Base-by-base conservation (phyloP, 2,888 invertebrate genomes). In the Tigriopus californicus region DNA sequence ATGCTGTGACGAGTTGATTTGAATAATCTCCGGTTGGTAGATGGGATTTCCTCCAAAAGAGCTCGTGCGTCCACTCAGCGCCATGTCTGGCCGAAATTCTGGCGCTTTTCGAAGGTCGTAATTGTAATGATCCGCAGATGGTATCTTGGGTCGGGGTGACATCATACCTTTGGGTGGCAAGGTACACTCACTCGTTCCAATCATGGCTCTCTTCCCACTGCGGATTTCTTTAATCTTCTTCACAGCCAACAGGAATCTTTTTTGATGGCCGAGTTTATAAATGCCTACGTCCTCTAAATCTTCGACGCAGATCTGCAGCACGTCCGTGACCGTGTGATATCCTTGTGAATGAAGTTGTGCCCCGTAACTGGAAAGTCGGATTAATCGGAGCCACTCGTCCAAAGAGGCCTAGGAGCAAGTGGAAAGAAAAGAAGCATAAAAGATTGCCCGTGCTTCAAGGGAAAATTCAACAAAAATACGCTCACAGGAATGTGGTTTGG, bases 271-370 rank as follows among this genome's bases (percentile, higher is more conserved):
- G 68, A 89, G 74, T 68, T 87, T 82, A 24, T 88, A 85, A 67
- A 89, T 87, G 61, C 89, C 88, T 24, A 48, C 20, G 44, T 53
- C 25, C 25, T 98, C 97, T 69, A 98, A 79, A 75, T 98, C 98
- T 70, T 98, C 98, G 94, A 95, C 97, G 61, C 90, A 89, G 59
- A 98, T 80, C 69, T 92, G 89, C 41, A 89, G 87, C 60, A 95
- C 87, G 72, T 90, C 86, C 67, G 91, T 87, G 47, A 98, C 88
- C 8, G 87, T 86, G 67, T 85, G 81, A 74, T 94, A 97, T 58
- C 91, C 91, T 73, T 97, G 95, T 64, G 85, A 84, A 63, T 85
- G 80, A 62, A 98, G 78, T 47, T 88, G 85, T 20, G 85, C 83
- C 46, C 85, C 81, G 70, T 98, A 98, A 71, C 94, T 91, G 68